Evolutionary conservation across 2,888 invertebrate genomes (phyloP), one percentile per base, ranked within the genome.

Genomic region (Zonitis immaculata): DNA sequence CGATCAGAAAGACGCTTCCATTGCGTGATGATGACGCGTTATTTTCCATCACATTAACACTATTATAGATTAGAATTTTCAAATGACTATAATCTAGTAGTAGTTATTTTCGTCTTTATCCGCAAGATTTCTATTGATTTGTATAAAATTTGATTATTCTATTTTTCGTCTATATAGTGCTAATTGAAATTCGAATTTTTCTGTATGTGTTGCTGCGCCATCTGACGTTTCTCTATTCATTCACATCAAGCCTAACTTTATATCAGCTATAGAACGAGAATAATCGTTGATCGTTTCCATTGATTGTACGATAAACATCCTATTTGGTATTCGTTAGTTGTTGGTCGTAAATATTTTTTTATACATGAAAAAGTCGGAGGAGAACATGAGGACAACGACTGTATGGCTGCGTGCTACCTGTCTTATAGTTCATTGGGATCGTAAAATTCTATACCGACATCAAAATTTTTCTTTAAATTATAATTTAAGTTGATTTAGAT

Each of bases 1-100:
- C 57, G 57, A 57, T 57, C 42, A 49, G 46, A 46, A 51, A 28
- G 48, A 54, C 57, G 54, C 54, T 46, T 57, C 51, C 44, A 28
- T 57, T 51, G 57, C 54, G 57, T 57, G 54, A 44, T 39, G 14
- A 28, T 14, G 20, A 46, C 39, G 49, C 51, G 46, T 54, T 27
- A n/a, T n/a, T 43, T 55, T 55, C 16, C 16, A 7, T 45, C 49
- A 28, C 44, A 54, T 47, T 54, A 51, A 44, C 54, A 26, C 14
- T 43, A 46, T 26, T 48, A 52, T 52, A 48, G 44, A 52, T 54
- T 54, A 30, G 27, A 35, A 28, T 9, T 28, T 28, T n/a, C n/a
- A n/a, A 28, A 2, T n/a, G 27, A 47, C 39, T 12, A n/a, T n/a
- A n/a, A n/a, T n/a, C n/a, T n/a, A n/a, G n/a, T n/a, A n/a, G 42